phyloP scores from a whole-genome alignment of 2,888 invertebrate genomes.

The Philonicus albiceps region DNA sequence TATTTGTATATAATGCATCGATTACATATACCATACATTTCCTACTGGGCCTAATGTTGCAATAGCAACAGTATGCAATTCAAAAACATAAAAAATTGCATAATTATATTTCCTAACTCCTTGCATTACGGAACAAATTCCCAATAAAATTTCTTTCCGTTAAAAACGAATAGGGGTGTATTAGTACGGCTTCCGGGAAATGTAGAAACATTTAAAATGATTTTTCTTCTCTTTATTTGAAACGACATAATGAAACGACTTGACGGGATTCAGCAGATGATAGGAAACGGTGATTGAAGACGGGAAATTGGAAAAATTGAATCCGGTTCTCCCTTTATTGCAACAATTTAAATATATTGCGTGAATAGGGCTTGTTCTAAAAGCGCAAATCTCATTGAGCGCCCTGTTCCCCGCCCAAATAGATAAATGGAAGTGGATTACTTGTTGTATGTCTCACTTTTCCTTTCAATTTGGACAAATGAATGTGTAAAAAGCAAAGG shows the following conservation, averaged over 20 bases:
- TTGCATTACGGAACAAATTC: background rate
- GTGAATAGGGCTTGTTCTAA: background rate
- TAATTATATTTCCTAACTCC: background rate
- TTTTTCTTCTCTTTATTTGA: background rate
- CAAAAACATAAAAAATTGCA: background rate
- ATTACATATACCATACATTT: too few relatives aligned
- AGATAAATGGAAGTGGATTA: slow-evolving; percentile 23
- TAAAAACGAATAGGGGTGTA: background rate
- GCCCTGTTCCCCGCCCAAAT: background rate
- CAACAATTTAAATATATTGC: slow-evolving; percentile 36
- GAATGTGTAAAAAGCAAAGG: slow-evolving; percentile 32
- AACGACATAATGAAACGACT: background rate
- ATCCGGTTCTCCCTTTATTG: slow-evolving; percentile 23
- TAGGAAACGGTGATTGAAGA: slow-evolving; percentile 18
- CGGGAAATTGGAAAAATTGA: slow-evolving; percentile 34
- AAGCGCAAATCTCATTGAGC: background rate
- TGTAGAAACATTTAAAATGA: slow-evolving; percentile 6
- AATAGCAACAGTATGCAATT: too few relatives aligned
- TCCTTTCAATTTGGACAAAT: slow-evolving; percentile 33
- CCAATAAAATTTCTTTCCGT: background rate
- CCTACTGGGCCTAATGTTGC: too few relatives aligned
- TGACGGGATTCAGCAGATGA: slow-evolving; percentile 19
- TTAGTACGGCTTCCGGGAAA: background rate
- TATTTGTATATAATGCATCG: too few relatives aligned
- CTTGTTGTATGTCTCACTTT: slow-evolving; percentile 39